Conservation (phyloP, 2,888 invertebrate species). For the Coleophora deauratella region DNA sequence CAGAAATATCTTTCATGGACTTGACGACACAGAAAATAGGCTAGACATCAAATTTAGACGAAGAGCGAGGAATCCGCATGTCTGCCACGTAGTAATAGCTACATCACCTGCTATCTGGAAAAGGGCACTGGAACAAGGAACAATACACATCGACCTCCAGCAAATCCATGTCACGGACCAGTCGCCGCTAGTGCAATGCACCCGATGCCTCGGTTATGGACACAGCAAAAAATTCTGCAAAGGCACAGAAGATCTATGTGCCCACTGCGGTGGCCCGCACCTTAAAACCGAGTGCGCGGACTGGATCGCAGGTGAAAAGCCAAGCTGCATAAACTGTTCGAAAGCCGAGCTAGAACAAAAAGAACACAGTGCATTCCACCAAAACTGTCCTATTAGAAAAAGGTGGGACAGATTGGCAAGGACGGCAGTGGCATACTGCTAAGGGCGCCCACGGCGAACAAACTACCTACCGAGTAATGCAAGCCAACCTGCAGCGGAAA, state of each 20-base stretch:
- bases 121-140: slow-evolving; percentile 2
- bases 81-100: neutral
- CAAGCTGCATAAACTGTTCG: slow-evolving; percentile 3
- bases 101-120: slow-evolving; percentile 11
- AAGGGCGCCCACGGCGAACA: too few species aligned
- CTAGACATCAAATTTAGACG: neutral
- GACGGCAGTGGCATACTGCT: neutral
- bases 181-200: slow-evolving; percentile 15
- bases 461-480: too few species aligned
- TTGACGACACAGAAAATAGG: neutral
- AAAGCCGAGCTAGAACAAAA: neutral
- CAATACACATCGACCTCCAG: slow-evolving; percentile 15
- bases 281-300: neutral
- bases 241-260: neutral
- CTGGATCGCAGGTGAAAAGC: neutral
- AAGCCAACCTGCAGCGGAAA: too few species aligned
- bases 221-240: neutral
- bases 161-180: slow-evolving; percentile 11
- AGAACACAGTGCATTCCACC: neutral
- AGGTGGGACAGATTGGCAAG: neutral
- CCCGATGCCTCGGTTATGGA: slow-evolving; percentile 1
- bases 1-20: neutral
- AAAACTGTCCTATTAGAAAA: neutral
- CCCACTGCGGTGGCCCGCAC: neutral
- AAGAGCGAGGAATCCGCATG: neutral